Percentiles rank a stretch among this genome's conserved stretches.
These are phyloP conservation scores for Thomomys bottae DNA, from an alignment of 2,113 vertebrate species.

Conservation along the genomic window DNA sequence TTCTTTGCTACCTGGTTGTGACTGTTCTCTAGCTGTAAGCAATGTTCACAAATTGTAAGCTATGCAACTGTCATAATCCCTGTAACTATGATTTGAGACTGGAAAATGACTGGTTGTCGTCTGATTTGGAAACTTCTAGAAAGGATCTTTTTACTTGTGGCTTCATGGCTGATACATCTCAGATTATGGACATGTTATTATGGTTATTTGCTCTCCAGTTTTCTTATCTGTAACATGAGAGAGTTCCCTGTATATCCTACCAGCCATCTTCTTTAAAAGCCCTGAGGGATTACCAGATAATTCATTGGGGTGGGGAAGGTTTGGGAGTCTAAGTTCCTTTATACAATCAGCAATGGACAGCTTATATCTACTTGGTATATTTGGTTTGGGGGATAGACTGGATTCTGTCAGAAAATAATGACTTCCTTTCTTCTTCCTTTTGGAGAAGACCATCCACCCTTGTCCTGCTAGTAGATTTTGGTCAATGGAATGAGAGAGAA, in stretches of 20 bases:
- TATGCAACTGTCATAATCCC: neutral
- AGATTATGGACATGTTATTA: neutral
- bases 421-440: neutral
- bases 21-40: slow-evolving; percentile 52
- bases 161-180: neutral
- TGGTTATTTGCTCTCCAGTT: slow-evolving; percentile 27
- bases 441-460: neutral
- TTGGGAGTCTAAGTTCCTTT: neutral
- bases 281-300: neutral
- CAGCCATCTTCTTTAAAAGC: neutral
- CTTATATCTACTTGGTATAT: neutral
- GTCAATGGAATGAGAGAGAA: neutral
- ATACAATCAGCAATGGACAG: neutral
- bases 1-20: slow-evolving; percentile 44
- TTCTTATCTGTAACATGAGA: slow-evolving; percentile 40
- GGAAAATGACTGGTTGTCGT: slow-evolving; percentile 43
- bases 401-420: slow-evolving; percentile 25
- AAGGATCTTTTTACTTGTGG: neutral
- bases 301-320: neutral
- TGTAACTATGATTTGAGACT: neutral
- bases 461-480: neutral
- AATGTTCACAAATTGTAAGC: slow-evolving; percentile 30
- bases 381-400: neutral
- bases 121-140: slow-evolving; percentile 17
- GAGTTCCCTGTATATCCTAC: neutral